These are phyloP conservation scores for Mesitornis unicolor DNA, from an alignment of 2,113 vertebrate species.

Conservation along the genomic window DNA sequence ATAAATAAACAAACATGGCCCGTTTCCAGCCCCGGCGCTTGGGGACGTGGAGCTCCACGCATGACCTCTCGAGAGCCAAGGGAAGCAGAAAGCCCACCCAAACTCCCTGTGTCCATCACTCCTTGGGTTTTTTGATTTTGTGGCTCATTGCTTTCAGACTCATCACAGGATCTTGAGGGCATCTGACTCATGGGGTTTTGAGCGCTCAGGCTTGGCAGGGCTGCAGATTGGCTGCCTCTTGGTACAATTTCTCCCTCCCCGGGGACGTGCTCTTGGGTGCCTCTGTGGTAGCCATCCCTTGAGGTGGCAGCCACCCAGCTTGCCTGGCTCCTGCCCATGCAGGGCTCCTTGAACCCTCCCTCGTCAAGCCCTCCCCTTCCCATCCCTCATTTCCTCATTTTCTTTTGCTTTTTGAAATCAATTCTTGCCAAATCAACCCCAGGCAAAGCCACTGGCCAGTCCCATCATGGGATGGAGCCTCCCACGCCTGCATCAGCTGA, in stretches of 20 bases:
- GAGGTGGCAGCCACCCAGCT: not conserved
- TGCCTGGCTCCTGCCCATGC: not conserved
- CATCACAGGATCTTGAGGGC: not conserved
- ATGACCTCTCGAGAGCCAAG: not conserved
- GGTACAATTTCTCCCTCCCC: accelerated
- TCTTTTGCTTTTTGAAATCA: not conserved
- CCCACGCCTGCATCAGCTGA: not conserved
- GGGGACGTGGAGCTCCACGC: not conserved
- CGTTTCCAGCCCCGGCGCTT: not conserved
- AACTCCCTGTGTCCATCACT: accelerated
- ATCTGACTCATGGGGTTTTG: not conserved
- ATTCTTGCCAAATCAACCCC: not conserved
- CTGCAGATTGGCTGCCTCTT: not conserved
- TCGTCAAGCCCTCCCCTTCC: too few relatives aligned
- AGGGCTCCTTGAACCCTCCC: too few relatives aligned
- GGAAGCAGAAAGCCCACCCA: not conserved
- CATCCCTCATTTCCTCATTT: accelerated
- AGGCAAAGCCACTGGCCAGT: accelerated
- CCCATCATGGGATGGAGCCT: accelerated
- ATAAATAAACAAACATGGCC: not conserved
- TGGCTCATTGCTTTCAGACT: not conserved
- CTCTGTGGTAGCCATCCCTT: accelerated
- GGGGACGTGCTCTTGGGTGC: accelerated
- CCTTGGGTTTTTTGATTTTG: accelerated
- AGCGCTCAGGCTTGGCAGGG: not conserved